Base-by-base conservation (phyloP, 2,888 invertebrate genomes). In the Chymomyza amoena region DNA sequence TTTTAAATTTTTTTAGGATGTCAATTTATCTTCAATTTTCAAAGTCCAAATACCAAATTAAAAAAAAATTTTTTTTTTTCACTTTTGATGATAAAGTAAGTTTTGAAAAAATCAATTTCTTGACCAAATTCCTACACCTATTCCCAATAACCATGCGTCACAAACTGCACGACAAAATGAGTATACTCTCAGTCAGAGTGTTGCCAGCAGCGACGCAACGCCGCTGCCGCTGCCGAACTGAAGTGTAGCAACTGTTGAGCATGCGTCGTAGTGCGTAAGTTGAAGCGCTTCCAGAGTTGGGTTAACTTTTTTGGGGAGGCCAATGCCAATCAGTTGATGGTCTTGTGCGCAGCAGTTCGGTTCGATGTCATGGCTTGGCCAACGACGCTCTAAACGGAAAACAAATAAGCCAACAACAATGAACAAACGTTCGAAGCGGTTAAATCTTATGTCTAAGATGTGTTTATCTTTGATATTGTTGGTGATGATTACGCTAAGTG, bases 261-360 rank as follows among this genome's bases (percentile, higher is more conserved):
- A 16, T 13, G 64, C 60, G 60, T 65, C 60, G 60, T 65, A 13
- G 39, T 45, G 39, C 39, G 39, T 45, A 45, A 45, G 39, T 13
- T 45, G 39, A 45, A 45, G 39, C 39, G 39, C 39, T 45, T 45
- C 54, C 54, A 54, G 20, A 54, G 39, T 45, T 45, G 39, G 39
- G 39, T 45, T 45, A 45, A 45, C 54, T 18, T 57, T 45, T 45
- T 45, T 45, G 39, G 39, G 39, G 39, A 45, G 66, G 76, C 57
- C 64, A 74, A 77, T 84, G n/a, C n/a, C 67, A 74, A 77, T 84
- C 70, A 85, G 85, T 84, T 81, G 75, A 73, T 66, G 67, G 71
- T 79, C 73, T 71, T 69, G 76, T 71, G 78, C 76, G 75, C 69
- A 73, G 73, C 83, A 68, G 83, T 72, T 67, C 78, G 69, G 76